These are phyloP conservation scores for Ophonus ardosiacus DNA, from an alignment of 2,888 invertebrate species.

Conservation along the genomic window DNA sequence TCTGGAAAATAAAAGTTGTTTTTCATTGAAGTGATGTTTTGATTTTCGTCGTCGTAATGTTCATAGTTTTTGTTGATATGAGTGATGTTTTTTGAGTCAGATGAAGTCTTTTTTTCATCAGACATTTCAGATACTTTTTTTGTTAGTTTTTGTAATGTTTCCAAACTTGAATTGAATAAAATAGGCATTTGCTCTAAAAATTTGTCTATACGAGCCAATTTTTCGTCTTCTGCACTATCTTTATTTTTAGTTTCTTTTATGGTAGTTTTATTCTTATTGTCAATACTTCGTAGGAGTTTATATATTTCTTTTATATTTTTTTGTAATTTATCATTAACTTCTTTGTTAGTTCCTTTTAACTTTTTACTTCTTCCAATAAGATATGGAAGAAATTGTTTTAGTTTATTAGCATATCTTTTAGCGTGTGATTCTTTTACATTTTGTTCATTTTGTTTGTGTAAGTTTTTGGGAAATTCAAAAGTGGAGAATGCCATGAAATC, in stretches of 20 bases:
- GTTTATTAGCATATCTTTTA: not conserved
- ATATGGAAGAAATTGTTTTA: conserved; percentile 25
- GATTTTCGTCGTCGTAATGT: not conserved
- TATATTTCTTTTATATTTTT: conserved; percentile 28
- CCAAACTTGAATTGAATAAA: not conserved
- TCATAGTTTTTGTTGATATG: not conserved
- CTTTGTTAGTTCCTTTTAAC: not conserved
- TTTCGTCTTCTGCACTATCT: not conserved
- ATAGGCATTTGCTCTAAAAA: conserved; percentile 3
- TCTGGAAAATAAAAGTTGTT: not conserved
- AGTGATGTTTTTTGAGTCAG: not conserved
- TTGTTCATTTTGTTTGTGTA: not conserved
- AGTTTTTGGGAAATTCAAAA: not conserved
- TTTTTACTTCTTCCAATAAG: not conserved
- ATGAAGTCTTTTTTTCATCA: not conserved
- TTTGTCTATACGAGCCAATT: not conserved
- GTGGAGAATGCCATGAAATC: not conserved
- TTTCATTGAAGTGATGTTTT: not conserved
- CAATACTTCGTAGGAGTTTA: not conserved
- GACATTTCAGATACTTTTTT: not conserved
- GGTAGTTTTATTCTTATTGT: not conserved
- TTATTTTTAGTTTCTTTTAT: not conserved
- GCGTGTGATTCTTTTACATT: not conserved
- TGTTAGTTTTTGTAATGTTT: not conserved
- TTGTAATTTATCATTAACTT: not conserved